A percentile compares a stretch with the other conserved stretches of the same genome.
Conservation (phyloP, 2,888 invertebrate species). For the Caenorhabditis imperialis region DNA sequence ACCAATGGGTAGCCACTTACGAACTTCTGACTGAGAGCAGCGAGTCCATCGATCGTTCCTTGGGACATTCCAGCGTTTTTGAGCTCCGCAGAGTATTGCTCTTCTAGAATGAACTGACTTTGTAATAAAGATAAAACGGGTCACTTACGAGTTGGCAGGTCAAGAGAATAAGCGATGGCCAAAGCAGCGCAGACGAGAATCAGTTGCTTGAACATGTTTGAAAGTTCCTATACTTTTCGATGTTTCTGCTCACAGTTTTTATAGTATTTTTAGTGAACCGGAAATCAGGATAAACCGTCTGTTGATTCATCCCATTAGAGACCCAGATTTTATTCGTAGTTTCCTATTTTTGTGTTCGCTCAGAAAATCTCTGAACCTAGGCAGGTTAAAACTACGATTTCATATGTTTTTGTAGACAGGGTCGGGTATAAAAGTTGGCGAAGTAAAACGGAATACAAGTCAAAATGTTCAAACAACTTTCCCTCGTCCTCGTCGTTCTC, state of each 20-base stretch:
- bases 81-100: constrained; percentile 16
- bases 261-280: too few relatives aligned
- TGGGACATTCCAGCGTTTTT: constrained; percentile 29
- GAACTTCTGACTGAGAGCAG: constrained; percentile 11
- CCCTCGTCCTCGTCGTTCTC: background rate
- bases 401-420: background rate
- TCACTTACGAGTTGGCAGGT: too few relatives aligned
- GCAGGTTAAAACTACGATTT: constrained; percentile 1
- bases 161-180: too few relatives aligned
- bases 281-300: too few relatives aligned
- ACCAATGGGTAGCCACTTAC: constrained; percentile 4
- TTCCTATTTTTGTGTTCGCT: background rate
- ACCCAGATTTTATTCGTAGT: too few relatives aligned
- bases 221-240: too few relatives aligned
- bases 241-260: too few relatives aligned
- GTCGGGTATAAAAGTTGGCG: background rate
- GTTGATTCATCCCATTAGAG: too few relatives aligned
- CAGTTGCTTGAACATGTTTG: too few relatives aligned
- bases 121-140: background rate
- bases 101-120: constrained; percentile 7
- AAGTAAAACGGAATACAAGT: background rate
- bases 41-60: constrained; percentile 3
- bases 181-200: too few relatives aligned
- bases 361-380: background rate
- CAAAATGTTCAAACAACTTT: constrained; percentile 5